Evolutionary conservation across 2,113 vertebrate genomes (phyloP), one percentile per base, ranked within the genome.

Genomic region (Pogona vitticeps): DNA sequence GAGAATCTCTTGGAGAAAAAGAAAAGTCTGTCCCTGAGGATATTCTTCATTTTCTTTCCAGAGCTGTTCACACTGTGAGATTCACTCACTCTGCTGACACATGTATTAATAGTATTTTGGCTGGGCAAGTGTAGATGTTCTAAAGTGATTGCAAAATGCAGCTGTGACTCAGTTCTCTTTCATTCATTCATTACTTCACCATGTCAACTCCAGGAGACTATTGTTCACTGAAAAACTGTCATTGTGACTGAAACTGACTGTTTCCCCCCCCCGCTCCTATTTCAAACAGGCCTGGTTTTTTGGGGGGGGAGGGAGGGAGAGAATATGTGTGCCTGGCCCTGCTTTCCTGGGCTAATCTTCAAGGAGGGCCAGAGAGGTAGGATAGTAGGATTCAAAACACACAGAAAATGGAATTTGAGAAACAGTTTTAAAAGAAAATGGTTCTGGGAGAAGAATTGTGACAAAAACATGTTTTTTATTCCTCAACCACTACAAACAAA

Each of bases 91-190:
- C 87, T 94, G 96, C 97, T 98, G 98, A 99, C 98, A 98, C 96
- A 94, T 94, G 97, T 97, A 97, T 98, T 98, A 98, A 98, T 98
- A 97, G 98, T 96, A 97, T 98, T 97, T 97, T 94, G 97, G 97
- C 96, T 95, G 92, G 93, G 90, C 94, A 97, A 96, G 96, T 97
- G 96, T 96, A 96, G 97, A 97, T 97, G 97, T 95, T 96, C 96
- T 95, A 94, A 94, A 96, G 96, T 95, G 97, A 98, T 98, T 98
- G 98, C 96, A 93, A 93, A 90, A 95, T 95, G 97, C 97, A 97
- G 97, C 97, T 97, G 97, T 96, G 97, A 96, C 97, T 98, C 97
- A 95, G 95, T 95, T 93, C 94, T 95, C 96, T 96, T 96, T 97
- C 97, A 90, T 97, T 97, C 96, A 96, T 97, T 98, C 97, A 96